phyloP scores from a whole-genome alignment of 2,797 vertebrate genomes.

The Myotis daubentonii region DNA sequence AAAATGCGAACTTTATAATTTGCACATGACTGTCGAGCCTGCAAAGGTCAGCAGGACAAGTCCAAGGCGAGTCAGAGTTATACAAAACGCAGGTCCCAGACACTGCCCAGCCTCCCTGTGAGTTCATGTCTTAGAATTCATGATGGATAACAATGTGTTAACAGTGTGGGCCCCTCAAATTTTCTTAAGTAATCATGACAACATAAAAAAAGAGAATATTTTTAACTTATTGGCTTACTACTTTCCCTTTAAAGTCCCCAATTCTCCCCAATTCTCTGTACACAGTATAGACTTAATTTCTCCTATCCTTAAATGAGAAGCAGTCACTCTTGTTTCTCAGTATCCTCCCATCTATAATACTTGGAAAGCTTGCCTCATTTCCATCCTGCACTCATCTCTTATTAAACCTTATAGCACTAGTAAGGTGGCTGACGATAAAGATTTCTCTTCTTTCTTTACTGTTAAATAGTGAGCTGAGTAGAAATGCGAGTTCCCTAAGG shows the following conservation, averaged over 20 bases:
- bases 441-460: not conserved
- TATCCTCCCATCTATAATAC: not conserved
- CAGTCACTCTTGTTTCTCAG: not conserved
- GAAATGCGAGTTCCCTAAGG: not conserved
- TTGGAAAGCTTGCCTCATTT: constrained; percentile 14
- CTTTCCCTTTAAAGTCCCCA: constrained; percentile 44
- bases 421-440: not conserved
- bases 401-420: not conserved
- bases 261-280: not conserved
- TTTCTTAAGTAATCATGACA: constrained; percentile 15
- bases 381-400: not conserved
- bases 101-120: not conserved
- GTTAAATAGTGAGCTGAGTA: not conserved
- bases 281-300: not conserved
- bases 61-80: not conserved
- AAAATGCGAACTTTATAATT: not conserved
- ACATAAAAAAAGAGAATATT: not conserved
- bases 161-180: not conserved
- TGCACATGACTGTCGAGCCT: not conserved
- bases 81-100: not conserved
- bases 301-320: constrained; percentile 30
- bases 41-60: not conserved
- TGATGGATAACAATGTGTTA: not conserved
- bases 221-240: constrained; percentile 34
- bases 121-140: not conserved